Base-by-base conservation (phyloP, 2,797 vertebrate species). In the Amphiprion clarkii region DNA sequence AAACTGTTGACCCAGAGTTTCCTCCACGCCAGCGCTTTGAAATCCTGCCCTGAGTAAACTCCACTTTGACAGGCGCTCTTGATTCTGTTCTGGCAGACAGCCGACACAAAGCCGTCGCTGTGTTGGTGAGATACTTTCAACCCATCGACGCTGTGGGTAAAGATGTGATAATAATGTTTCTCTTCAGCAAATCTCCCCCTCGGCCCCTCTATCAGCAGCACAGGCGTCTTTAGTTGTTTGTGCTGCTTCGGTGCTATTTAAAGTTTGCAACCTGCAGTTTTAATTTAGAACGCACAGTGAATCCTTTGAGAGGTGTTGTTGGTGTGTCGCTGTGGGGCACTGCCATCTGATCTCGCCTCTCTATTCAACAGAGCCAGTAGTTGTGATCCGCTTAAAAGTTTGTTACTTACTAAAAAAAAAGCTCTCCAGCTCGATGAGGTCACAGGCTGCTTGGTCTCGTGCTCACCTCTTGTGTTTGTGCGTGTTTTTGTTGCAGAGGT, bases 401-500 rank as follows among this genome's bases (percentile, higher is more conserved):
- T 42, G 11, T 49, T 54, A 11, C 61, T 46, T 2, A 52, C 17
- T 19, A 46, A 46, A 33, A 49, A 14, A 23, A 23, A 23, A n/a
- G n/a, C 36, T 33, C 58, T 10, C 19, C 33, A 27, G 8, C 51
- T 10, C 61, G 12, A 23, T 19, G 4, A 62, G 27, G 48, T 40
- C 40, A 1, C 51, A 1, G n/a, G 10, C 52, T 79, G 0, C 42
- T 48, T 16, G 53, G 17, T 46, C 31, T 19, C 61, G 0, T 42
- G 13, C 4, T 36, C 6, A 36, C 54, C 5, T 33, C 1, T 11
- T 48, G 31, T 48, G 39, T 80, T 61, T 83, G 25, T 87, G 56
- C 83, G 25, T 76, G 55, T 70, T 39, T 27, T 42, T 8, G 1
- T 74, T 27, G 64, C 94, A 99, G 98, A 99, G 80, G 97, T 99